Conservation (phyloP, 2,113 vertebrate species). For the Amphiprion ocellaris region DNA sequence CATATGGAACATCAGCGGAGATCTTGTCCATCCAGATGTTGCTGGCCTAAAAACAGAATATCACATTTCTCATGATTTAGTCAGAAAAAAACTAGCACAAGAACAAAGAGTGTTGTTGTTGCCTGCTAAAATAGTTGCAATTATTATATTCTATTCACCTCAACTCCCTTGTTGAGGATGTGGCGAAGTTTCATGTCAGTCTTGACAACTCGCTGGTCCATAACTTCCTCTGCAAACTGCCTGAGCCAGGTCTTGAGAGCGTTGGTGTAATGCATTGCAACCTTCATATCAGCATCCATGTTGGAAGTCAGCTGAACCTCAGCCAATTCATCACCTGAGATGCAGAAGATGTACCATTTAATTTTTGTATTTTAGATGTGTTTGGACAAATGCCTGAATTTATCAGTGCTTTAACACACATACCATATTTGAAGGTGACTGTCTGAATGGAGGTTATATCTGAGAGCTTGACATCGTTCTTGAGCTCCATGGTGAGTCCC, state of each 20-base stretch:
- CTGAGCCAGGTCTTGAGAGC: slow-evolving; percentile 73
- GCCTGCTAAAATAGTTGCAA: background rate
- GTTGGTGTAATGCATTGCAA: slow-evolving; percentile 73
- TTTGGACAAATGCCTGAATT: slow-evolving; percentile 6
- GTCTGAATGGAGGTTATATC: slow-evolving; percentile 85
- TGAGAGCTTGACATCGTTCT: slow-evolving; percentile 83
- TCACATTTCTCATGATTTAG: background rate
- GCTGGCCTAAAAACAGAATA: slow-evolving; percentile 80
- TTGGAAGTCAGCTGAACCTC: slow-evolving; percentile 88
- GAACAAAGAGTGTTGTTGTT: background rate
- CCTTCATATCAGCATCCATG: slow-evolving; percentile 83
- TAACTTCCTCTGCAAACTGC: slow-evolving; percentile 69
- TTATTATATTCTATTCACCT: slow-evolving; percentile 79
- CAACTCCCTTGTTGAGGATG: slow-evolving; percentile 86
- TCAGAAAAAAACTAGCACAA: background rate
- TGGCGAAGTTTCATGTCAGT: slow-evolving; percentile 92
- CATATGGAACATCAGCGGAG: slow-evolving; percentile 81
- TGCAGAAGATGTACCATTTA: slow-evolving; percentile 24
- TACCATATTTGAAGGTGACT: slow-evolving; percentile 88
- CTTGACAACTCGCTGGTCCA: slow-evolving; percentile 88
- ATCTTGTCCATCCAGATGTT: slow-evolving; percentile 88
- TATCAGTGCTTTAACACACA: background rate
- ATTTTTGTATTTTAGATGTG: background rate
- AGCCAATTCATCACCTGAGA: slow-evolving; percentile 87
- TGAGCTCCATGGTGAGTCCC: slow-evolving; percentile 84